Evolutionary conservation across 1,140 invertebrate species (phyloP).

Genomic region (Zaprionus capensis): DNA sequence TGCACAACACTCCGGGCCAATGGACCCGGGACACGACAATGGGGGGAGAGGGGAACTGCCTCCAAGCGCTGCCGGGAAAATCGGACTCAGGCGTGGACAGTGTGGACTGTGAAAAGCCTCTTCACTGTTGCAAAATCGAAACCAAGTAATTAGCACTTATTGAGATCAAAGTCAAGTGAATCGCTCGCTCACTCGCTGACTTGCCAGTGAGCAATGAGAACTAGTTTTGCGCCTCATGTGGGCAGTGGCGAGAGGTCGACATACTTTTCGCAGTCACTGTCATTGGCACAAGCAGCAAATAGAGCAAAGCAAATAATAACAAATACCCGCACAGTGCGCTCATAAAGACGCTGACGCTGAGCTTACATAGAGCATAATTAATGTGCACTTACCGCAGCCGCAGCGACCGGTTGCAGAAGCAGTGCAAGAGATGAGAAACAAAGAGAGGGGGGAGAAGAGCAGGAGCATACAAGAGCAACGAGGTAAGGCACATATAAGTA

Average conservation of each 20-base stretch:
- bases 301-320: constrained; percentile 60
- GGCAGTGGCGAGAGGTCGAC: constrained; percentile 67
- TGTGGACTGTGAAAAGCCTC: constrained; percentile 1
- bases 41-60: too few species aligned
- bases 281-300: constrained; percentile 71
- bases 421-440: not conserved
- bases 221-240: constrained; percentile 64
- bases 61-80: not conserved
- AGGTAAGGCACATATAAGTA: not conserved
- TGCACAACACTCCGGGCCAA: constrained; percentile 37
- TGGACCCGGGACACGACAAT: constrained; percentile 8
- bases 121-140: constrained; percentile 54
- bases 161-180: constrained; percentile 71
- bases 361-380: constrained; percentile 55
- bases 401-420: not conserved
- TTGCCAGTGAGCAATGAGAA: constrained; percentile 33
- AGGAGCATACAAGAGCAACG: not conserved
- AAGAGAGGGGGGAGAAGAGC: not conserved
- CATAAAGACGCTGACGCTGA: constrained; percentile 33
- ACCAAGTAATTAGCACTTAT: constrained; percentile 69
- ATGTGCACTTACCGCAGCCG: constrained; percentile 41
- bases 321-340: constrained; percentile 24
- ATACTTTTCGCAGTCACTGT: constrained; percentile 73
- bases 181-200: not conserved
- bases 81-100: not conserved